Conservation (phyloP, 1,140 invertebrate species). For the Aphaenogaster ashmeadi region DNA sequence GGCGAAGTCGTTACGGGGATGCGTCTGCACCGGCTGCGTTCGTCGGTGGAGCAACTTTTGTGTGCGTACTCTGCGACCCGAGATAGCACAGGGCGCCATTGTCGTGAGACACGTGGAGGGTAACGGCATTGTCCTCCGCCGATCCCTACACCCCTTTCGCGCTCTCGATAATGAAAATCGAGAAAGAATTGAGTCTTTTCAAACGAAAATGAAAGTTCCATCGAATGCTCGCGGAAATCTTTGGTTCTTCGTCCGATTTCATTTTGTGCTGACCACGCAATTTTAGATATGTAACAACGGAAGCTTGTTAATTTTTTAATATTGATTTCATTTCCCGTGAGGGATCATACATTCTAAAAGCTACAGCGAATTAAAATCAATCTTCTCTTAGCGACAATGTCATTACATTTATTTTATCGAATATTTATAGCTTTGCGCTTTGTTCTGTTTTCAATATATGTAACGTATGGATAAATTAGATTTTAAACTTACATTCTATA, state of each 20-base stretch:
- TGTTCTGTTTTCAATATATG: neutral
- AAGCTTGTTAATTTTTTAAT: slow-evolving; percentile 27
- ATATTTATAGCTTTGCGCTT: neutral
- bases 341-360: neutral
- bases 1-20: slow-evolving; percentile 64
- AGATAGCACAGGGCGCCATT: slow-evolving; percentile 57
- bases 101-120: slow-evolving; percentile 64
- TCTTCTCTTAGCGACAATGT: neutral
- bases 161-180: slow-evolving; percentile 67
- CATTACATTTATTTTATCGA: neutral
- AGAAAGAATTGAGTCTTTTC: slow-evolving; percentile 11
- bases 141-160: slow-evolving; percentile 6
- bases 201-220: neutral
- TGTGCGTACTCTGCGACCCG: slow-evolving; percentile 63
- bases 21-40: slow-evolving; percentile 42
- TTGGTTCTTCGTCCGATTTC: neutral
- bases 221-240: neutral
- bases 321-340: neutral
- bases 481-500: neutral
- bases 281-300: neutral
- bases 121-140: slow-evolving; percentile 62
- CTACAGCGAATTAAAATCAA: neutral
- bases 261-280: neutral
- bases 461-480: neutral
- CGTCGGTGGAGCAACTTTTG: slow-evolving; percentile 54